phyloP scores from a whole-genome alignment of 1,140 invertebrate species.

The Daktulosphaira vitifoliae region DNA sequence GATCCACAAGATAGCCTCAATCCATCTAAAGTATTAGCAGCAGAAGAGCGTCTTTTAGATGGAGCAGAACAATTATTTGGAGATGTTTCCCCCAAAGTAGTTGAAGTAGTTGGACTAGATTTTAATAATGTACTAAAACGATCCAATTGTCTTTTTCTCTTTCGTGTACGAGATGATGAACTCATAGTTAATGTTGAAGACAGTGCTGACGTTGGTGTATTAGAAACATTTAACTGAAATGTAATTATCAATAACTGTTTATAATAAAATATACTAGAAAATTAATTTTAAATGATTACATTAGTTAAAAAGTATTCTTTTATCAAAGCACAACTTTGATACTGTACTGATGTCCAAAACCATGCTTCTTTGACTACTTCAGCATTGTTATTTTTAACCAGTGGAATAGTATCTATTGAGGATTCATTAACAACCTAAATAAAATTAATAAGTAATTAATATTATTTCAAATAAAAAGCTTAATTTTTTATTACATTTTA shows the following conservation, averaged over 20 bases:
- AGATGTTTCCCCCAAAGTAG: conserved; percentile 20
- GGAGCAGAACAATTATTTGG: conserved; percentile 23
- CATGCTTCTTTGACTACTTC: conserved; percentile 83
- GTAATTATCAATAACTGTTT: conserved; percentile 6
- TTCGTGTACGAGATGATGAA: conserved; percentile 18
- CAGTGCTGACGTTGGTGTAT: conserved; percentile 12
- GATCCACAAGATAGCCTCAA: conserved; percentile 74
- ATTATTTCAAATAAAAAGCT: no score
- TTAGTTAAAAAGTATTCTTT: conserved; percentile 77
- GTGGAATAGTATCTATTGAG: conserved; percentile 56
- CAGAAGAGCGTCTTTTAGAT: conserved; percentile 68
- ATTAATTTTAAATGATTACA: conserved; percentile 48
- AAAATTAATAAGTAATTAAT: no score
- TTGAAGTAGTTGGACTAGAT: conserved; percentile 7
- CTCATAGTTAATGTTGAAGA: conserved; percentile 23
- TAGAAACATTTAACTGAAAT: conserved; percentile 15
- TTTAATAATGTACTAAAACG: conserved; percentile 12
- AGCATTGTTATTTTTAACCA: conserved; percentile 49
- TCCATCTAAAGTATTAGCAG: conserved; percentile 60
- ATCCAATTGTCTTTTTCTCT: conserved; percentile 28
- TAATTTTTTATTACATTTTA: no score
- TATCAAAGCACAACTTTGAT: conserved; percentile 84
- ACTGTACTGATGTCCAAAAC: conserved; percentile 96
- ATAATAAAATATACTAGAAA: conserved; percentile 36
- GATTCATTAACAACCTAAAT: conserved; percentile 66